Conservation (phyloP, 2,888 invertebrate genomes). For the Heliconius ismenius region DNA sequence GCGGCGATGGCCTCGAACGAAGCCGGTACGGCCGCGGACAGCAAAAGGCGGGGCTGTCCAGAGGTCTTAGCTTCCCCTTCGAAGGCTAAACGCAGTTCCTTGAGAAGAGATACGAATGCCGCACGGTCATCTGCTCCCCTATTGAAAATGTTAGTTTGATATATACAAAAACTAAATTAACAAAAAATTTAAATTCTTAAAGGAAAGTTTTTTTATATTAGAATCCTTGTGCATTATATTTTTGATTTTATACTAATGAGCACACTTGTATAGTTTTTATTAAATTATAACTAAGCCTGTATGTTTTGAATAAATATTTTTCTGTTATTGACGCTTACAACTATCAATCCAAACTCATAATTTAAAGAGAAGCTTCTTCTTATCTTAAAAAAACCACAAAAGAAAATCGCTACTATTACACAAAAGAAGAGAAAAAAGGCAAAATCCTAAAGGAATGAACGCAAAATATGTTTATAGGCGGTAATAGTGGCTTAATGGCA, state of each 20-base stretch:
- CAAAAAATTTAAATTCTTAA: no score
- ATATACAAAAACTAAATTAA: no score
- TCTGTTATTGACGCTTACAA: no score
- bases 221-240: no score
- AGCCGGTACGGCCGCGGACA: constrained; percentile 95
- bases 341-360: no score
- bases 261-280: no score
- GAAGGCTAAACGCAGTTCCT: constrained; percentile 94
- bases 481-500: constrained; percentile 7
- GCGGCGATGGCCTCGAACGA: constrained; percentile 96
- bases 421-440: background rate
- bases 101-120: constrained; percentile 91
- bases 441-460: background rate
- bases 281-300: no score
- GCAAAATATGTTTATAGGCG: constrained; percentile 11
- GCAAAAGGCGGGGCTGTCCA: constrained; percentile 88
- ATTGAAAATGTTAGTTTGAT: constrained; percentile 30
- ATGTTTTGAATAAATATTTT: no score
- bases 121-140: constrained; percentile 93
- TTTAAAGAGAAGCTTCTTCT: background rate
- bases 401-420: background rate
- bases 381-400: background rate
- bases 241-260: no score
- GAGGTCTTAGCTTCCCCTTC: constrained; percentile 95
- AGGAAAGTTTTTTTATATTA: no score